A percentile compares a stretch with the other conserved stretches of the same genome.
Conservation (phyloP, 2,888 invertebrate genomes). For the Orthonevra nobilis region DNA sequence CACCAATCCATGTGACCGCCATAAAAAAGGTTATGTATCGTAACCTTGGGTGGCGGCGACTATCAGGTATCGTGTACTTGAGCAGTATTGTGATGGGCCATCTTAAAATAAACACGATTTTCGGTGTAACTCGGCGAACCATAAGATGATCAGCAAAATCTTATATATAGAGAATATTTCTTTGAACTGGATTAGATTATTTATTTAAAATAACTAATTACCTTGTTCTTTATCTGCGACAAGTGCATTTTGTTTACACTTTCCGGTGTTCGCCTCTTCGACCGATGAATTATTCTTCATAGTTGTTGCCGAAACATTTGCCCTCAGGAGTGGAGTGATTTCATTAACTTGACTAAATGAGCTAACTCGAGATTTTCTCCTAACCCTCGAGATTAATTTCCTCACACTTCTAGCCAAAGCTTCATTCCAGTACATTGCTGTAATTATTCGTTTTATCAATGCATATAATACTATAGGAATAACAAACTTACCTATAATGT, state of each 20-base stretch:
- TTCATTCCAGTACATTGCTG: conserved; percentile 87
- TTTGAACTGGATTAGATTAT: too few species aligned
- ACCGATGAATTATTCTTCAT: conserved; percentile 6
- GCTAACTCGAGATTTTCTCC: conserved; percentile 81
- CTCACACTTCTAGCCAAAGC: conserved; percentile 81
- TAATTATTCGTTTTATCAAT: conserved; percentile 82
- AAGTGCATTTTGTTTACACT: too few species aligned
- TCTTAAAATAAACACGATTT: conserved; percentile 90
- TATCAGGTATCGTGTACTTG: conserved; percentile 93
- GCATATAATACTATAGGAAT: not conserved
- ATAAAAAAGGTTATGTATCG: conserved; percentile 93
- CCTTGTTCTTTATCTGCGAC: conserved; percentile 55
- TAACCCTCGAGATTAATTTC: conserved; percentile 58
- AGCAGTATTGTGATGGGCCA: conserved; percentile 93
- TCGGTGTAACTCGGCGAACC: conserved; percentile 84
- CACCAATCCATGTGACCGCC: conserved; percentile 97
- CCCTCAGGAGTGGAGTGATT: conserved; percentile 78
- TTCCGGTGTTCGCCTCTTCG: not conserved
- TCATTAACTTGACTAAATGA: conserved; percentile 79
- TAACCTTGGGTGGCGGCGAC: conserved; percentile 90
- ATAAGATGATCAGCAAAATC: conserved; percentile 82
- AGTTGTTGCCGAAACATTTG: conserved; percentile 1
- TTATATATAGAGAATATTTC: not conserved
- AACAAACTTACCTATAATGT: conserved; percentile 86
- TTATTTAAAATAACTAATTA: not conserved